These are phyloP conservation scores for Notospermus geniculatus DNA, from an alignment of 1,140 invertebrate species.

Conservation along the genomic window DNA sequence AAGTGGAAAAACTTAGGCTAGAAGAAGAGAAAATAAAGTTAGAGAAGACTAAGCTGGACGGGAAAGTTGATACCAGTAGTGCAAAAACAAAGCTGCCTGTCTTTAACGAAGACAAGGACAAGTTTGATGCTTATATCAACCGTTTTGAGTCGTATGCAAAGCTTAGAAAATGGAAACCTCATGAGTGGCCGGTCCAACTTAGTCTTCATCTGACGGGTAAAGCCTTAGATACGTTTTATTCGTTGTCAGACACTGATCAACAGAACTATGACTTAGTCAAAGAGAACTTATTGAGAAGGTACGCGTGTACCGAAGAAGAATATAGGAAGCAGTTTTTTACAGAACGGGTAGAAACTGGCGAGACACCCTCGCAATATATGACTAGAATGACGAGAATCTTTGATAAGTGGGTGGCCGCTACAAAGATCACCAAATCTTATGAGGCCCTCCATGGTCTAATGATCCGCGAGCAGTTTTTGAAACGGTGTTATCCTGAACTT, in stretches of 20 bases:
- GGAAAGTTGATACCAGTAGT: no score
- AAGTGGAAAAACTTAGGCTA: no score
- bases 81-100: conserved; percentile 7
- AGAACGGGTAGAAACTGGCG: conserved; percentile 16
- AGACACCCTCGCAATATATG: conserved; percentile 17
- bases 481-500: neutral
- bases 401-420: neutral
- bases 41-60: no score
- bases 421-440: neutral
- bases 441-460: neutral
- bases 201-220: conserved; percentile 22
- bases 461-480: conserved; percentile 2
- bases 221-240: conserved; percentile 24
- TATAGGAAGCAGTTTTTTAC: conserved; percentile 14
- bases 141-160: conserved; percentile 23
- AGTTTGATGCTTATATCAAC: conserved; percentile 19
- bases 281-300: conserved; percentile 25
- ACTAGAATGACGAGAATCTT: neutral
- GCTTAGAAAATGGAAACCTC: conserved; percentile 14
- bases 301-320: conserved; percentile 23
- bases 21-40: no score
- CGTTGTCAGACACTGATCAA: conserved; percentile 17
- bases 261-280: conserved; percentile 25
- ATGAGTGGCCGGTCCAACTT: conserved; percentile 16
- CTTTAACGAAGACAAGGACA: conserved; percentile 25